Base-by-base conservation (phyloP, 2,888 invertebrate species). In the Sylvicola cinctus region DNA sequence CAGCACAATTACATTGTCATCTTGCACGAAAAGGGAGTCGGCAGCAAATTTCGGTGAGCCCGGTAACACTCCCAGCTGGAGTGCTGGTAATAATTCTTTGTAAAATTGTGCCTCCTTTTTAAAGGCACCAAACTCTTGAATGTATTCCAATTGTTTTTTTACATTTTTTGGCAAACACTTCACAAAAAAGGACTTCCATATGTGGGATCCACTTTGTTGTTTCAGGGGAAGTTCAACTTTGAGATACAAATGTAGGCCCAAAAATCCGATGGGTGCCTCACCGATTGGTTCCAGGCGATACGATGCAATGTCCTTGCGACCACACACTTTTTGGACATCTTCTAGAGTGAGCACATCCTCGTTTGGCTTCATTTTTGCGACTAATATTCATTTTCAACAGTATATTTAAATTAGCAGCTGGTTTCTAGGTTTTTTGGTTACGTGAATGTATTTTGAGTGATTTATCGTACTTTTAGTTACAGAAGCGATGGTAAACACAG, bases 101-200 rank as follows among this genome's bases (percentile, higher is more conserved):
- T 61, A 67, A 26, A 66, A 58, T 1, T 42, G 42, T 3, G 55
- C 52, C 45, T 68, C 68, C 29, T 66, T 62, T 16, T 52, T 47
- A 39, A 65, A 65, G 0, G 62, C 59, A 1, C 61, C 60, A 37
- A 59, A 54, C 16, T 56, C 48, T 29, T 56, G 50, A 2, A 67
- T 42, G 40, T 65, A 64, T 8, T 56, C 59, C 42, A 63, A 63
- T 44, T 63, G 65, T 1, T 54, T 43, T 10, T 52, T 46, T 32
- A 66, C 55, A 11, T 58, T 59, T 36, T 52, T 53, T 0, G 74
- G 73, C 34, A 70, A 51, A 6, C 63, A 59, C 49, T 75, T 75
- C 1, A 70, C 52, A 44, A 75, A 75, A 39, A 68, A 65, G n/a
- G n/a, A n/a, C n/a, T n/a, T n/a, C 47, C 2, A 55, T 36, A n/a